A percentile compares a stretch with the other conserved stretches of the same genome.
phyloP scores from a whole-genome alignment of 2,888 invertebrate genomes.

The Drosophila merina region DNA sequence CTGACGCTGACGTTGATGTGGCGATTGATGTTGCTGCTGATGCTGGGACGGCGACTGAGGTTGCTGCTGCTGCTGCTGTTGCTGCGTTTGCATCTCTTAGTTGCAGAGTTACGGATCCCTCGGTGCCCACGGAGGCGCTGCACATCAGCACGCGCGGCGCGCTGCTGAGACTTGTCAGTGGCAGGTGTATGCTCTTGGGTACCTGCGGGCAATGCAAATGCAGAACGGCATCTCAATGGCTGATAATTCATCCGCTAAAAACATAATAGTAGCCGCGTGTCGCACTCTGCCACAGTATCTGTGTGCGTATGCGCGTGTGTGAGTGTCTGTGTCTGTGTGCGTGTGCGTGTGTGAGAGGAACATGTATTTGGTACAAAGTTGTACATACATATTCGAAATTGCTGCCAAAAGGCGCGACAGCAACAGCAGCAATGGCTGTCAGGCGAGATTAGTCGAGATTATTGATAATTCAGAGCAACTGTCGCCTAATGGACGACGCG shows the following conservation, averaged over 20 bases:
- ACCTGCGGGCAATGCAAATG: conserved; percentile 70
- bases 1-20: conserved; percentile 2
- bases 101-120: conserved; percentile 84
- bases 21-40: conserved; percentile 29
- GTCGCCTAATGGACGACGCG: conserved; percentile 61
- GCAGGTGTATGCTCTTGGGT: conserved; percentile 84
- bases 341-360: conserved; percentile 13
- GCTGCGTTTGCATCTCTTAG: conserved; percentile 82
- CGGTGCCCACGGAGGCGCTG: conserved; percentile 84
- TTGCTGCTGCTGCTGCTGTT: conserved; percentile 21
- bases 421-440: conserved; percentile 51
- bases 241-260: conserved; percentile 45
- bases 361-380: conserved; percentile 5
- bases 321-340: neutral
- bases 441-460: conserved; percentile 66
- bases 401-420: conserved; percentile 59
- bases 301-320: conserved; percentile 6
- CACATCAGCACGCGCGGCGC: conserved; percentile 82
- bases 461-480: conserved; percentile 72
- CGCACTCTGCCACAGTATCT: neutral
- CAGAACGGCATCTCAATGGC: conserved; percentile 34
- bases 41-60: conserved; percentile 19
- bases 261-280: conserved; percentile 5
- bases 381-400: conserved; percentile 38
- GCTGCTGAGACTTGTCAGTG: conserved; percentile 82